Conservation (phyloP, 2,113 vertebrate species). For the Periophthalmodon schlosseri region DNA sequence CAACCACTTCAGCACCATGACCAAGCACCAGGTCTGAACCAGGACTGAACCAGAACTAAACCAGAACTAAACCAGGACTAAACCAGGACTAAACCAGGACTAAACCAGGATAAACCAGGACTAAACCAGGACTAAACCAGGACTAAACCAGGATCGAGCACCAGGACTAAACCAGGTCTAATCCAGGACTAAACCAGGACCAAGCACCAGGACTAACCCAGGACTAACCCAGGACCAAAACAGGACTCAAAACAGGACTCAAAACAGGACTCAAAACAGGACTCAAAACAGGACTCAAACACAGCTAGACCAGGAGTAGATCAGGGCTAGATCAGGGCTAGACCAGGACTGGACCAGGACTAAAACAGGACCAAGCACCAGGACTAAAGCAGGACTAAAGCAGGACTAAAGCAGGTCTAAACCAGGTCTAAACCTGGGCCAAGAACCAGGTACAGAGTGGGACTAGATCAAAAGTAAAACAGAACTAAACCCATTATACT, state of each 20-base stretch:
- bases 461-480: neutral
- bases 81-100: no score
- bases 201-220: neutral
- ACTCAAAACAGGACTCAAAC: no score
- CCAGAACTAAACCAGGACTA: neutral
- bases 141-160: neutral
- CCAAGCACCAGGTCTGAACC: neutral
- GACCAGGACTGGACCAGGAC: neutral
- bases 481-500: no score
- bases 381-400: no score
- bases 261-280: no score
- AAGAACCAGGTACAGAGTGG: no score
- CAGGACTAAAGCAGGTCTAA: neutral
- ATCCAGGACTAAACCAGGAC: no score
- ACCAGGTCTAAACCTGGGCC: neutral
- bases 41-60: no score
- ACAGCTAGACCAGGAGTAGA: neutral
- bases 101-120: no score
- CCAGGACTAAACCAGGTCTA: neutral
- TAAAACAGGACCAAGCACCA: neutral
- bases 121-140: neutral
- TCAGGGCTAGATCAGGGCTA: neutral
- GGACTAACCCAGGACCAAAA: no score
- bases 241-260: neutral
- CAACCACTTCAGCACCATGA: neutral